phyloP scores from a whole-genome alignment of 2,888 invertebrate species.

The Phlogophora meticulosa region DNA sequence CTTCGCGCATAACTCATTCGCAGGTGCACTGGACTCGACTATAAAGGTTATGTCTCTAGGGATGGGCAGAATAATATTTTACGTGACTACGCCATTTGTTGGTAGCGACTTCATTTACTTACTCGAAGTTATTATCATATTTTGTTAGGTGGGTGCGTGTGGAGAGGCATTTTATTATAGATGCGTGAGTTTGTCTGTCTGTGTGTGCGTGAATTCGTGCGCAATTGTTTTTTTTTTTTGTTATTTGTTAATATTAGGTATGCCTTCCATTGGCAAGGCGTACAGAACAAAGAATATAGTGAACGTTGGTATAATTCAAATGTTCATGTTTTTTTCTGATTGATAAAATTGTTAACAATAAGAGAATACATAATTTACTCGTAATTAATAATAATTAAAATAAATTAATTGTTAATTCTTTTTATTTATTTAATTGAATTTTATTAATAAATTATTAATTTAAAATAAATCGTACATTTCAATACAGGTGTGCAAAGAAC shows the following conservation, averaged over 20 bases:
- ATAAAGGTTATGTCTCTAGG: constrained; percentile 63
- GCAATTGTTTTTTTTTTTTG: neutral
- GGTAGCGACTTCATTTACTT: constrained; percentile 59
- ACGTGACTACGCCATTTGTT: constrained; percentile 49
- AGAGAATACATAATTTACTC: neutral
- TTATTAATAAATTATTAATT: too few relatives aligned
- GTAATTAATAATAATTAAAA: neutral
- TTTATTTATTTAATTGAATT: too few relatives aligned
- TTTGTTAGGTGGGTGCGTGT: constrained; percentile 18
- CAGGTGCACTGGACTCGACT: constrained; percentile 67
- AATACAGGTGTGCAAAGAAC: too few relatives aligned
- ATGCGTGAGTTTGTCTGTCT: neutral
- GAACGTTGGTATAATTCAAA: too few relatives aligned
- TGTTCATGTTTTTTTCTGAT: too few relatives aligned
- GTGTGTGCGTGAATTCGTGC: too few relatives aligned
- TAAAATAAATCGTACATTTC: too few relatives aligned
- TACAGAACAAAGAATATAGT: too few relatives aligned
- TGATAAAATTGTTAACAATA: neutral
- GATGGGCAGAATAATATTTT: constrained; percentile 61
- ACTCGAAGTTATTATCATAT: constrained; percentile 31
- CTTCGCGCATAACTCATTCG: constrained; percentile 63
- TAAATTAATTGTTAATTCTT: too few relatives aligned
- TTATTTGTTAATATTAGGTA: too few relatives aligned
- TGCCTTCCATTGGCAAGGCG: too few relatives aligned
- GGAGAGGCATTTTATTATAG: neutral